Conservation (phyloP, 1,140 invertebrate genomes). For the Drosophila carrolli region DNA sequence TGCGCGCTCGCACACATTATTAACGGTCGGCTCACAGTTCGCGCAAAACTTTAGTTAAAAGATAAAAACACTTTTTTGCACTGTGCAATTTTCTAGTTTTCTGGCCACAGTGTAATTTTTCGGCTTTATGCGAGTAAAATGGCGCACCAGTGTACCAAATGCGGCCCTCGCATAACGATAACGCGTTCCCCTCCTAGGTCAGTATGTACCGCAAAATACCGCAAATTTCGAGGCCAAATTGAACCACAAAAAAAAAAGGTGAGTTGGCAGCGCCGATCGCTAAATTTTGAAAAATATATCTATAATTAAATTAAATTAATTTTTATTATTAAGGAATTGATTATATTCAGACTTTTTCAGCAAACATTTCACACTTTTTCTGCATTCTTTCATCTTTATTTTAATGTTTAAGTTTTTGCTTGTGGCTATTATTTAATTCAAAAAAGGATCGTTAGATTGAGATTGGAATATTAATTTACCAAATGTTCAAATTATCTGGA, state of each 20-base stretch:
- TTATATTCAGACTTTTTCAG: too few species aligned
- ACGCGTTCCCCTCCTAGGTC: slow-evolving; percentile 1
- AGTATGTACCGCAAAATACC: slow-evolving; percentile 3
- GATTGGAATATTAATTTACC: too few species aligned
- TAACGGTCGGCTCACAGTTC: slow-evolving; percentile 9
- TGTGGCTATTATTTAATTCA: too few species aligned
- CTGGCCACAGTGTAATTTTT: slow-evolving; percentile 67
- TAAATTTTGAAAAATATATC: background rate
- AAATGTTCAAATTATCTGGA: too few species aligned
- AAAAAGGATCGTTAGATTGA: too few species aligned
- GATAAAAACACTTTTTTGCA: slow-evolving; percentile 50
- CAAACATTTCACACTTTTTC: too few species aligned
- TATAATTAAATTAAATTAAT: background rate
- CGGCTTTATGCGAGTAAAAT: slow-evolving; percentile 68
- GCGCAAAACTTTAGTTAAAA: slow-evolving; percentile 18
- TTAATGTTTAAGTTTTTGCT: too few species aligned
- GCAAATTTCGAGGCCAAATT: too few species aligned
- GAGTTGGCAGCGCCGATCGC: slow-evolving; percentile 5
- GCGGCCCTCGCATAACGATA: slow-evolving; percentile 22
- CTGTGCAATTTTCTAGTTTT: slow-evolving; percentile 67
- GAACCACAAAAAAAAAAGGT: background rate
- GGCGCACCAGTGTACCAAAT: slow-evolving; percentile 61
- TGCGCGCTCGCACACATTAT: slow-evolving; percentile 16
- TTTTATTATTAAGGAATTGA: too few species aligned
- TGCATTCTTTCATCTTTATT: too few species aligned